These are phyloP conservation scores for Hiodon tergisus DNA, from an alignment of 2,113 vertebrate species.

Conservation along the genomic window DNA sequence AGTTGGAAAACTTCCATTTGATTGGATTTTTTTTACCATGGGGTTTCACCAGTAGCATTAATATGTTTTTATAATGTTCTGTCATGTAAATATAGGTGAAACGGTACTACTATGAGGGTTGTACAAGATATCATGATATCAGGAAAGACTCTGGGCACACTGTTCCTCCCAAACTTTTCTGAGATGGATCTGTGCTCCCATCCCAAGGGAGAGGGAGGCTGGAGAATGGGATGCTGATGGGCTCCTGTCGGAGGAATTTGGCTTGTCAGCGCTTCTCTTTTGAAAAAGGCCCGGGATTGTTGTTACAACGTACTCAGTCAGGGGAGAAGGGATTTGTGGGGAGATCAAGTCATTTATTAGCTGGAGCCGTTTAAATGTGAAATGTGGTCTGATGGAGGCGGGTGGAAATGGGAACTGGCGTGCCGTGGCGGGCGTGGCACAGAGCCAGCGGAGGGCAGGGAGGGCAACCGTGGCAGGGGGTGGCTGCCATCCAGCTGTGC, in stretches of 20 bases:
- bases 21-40: too few relatives aligned
- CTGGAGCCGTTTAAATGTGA: constrained; percentile 60
- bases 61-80: background rate
- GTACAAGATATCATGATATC: background rate
- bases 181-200: constrained; percentile 16
- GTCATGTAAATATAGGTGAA: background rate
- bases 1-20: too few relatives aligned
- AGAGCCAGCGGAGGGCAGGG: constrained; percentile 47
- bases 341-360: constrained; percentile 69
- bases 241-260: constrained; percentile 60
- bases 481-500: background rate
- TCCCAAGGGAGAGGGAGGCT: constrained; percentile 51
- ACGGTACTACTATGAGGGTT: background rate
- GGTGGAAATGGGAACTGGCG: constrained; percentile 65
- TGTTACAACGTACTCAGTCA: constrained; percentile 61
- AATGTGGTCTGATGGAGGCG: constrained; percentile 46
- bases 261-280: constrained; percentile 64
- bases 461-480: constrained; percentile 31
- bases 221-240: too few relatives aligned
- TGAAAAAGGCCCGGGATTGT: constrained; percentile 59
- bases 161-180: constrained; percentile 17
- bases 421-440: constrained; percentile 50
- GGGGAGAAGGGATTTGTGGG: constrained; percentile 65
- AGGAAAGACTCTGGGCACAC: background rate
- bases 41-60: too few relatives aligned